Evolutionary conservation across 2,888 invertebrate species (phyloP).

Genomic region (Pedicia rivosa): DNA sequence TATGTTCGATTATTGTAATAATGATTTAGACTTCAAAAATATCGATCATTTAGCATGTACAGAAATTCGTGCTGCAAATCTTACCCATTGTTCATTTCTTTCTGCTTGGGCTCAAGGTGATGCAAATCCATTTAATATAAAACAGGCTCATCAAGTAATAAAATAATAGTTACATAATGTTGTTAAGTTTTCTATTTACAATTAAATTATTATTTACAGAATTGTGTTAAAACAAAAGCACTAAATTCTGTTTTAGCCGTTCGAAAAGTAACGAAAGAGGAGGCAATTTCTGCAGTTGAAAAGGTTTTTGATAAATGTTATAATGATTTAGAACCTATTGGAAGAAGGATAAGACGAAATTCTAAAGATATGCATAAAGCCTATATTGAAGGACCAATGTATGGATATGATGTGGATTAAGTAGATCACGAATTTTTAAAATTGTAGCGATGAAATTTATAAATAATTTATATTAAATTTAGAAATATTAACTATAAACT

Average conservation of each 20-base stretch:
- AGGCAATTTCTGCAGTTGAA: slow-evolving; percentile 64
- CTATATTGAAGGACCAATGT: slow-evolving; percentile 57
- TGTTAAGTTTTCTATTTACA: not conserved
- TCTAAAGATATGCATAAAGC: slow-evolving; percentile 61
- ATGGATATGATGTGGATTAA: slow-evolving; percentile 65
- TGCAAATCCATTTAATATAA: slow-evolving; percentile 53
- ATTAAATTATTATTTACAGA: slow-evolving; percentile 31
- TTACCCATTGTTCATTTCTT: slow-evolving; percentile 80
- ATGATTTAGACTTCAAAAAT: slow-evolving; percentile 76
- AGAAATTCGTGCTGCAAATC: slow-evolving; percentile 86
- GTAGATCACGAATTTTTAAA: no score
- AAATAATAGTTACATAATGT: not conserved
- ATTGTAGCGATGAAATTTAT: no score
- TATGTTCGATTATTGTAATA: slow-evolving; percentile 88
- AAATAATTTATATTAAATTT: no score
- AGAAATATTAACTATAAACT: no score
- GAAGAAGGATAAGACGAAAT: slow-evolving; percentile 56
- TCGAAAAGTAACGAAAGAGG: slow-evolving; percentile 49
- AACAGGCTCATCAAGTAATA: slow-evolving; percentile 58
- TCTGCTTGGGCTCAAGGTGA: slow-evolving; percentile 66
- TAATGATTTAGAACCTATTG: slow-evolving; percentile 82
- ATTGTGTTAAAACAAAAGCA: slow-evolving; percentile 84
- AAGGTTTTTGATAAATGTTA: slow-evolving; percentile 85
- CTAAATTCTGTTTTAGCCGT: slow-evolving; percentile 68
- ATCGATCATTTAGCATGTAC: slow-evolving; percentile 88